Percentiles rank a stretch among this genome's conserved stretches.
Conservation (phyloP, 1,140 invertebrate genomes). For the Psilanteris sp. region DNA sequence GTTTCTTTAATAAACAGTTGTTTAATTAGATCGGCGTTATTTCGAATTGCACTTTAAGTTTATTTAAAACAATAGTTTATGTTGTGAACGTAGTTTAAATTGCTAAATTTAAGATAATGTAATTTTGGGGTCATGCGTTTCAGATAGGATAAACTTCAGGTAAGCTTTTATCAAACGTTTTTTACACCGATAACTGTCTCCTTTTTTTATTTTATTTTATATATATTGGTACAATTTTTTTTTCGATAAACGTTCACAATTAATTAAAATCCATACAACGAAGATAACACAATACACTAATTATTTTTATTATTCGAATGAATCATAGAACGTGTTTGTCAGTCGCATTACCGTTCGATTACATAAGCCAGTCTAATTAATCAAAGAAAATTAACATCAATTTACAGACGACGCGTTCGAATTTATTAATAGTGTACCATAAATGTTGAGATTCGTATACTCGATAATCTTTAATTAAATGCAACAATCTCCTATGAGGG, state of each 20-base stretch:
- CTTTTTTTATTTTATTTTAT: background rate
- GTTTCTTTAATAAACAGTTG: too few species aligned
- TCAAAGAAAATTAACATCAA: background rate
- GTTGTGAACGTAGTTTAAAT: background rate
- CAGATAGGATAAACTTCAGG: constrained; percentile 14
- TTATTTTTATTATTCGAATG: too few species aligned
- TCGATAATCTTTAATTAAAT: constrained; percentile 4
- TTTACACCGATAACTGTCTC: background rate
- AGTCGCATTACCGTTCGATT: background rate
- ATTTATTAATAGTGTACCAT: background rate
- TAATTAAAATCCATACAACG: too few species aligned
- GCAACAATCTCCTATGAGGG: background rate
- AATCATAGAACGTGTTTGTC: too few species aligned
- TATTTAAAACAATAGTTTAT: constrained; percentile 6
- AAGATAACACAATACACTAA: too few species aligned
- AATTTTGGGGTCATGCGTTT: constrained; percentile 14
- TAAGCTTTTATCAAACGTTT: background rate
- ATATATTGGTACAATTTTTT: too few species aligned
- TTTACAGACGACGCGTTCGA: background rate
- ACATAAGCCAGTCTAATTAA: background rate
- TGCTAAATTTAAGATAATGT: constrained; percentile 9
- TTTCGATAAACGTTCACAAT: too few species aligned
- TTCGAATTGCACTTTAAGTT: background rate
- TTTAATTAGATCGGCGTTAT: too few species aligned
- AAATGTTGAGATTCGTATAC: background rate